A percentile compares a stretch with the other conserved stretches of the same genome.
These are phyloP conservation scores for Cyphomyrus plagiostoma DNA, from an alignment of 2,113 vertebrate species.

Conservation along the genomic window DNA sequence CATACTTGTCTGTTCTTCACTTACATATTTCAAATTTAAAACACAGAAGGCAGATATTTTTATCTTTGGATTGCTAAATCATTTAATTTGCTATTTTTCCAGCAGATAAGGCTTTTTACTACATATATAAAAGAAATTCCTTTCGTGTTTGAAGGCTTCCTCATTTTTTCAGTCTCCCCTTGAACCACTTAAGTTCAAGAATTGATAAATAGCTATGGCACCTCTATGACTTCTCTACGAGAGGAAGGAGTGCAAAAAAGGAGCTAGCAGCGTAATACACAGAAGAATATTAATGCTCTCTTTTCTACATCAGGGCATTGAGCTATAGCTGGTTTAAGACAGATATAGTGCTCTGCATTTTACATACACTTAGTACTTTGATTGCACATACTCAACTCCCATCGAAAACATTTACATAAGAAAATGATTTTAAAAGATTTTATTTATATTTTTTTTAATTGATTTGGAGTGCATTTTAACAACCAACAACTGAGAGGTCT, in stretches of 20 bases:
- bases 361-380: neutral
- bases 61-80: neutral
- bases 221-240: neutral
- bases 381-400: neutral
- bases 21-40: neutral
- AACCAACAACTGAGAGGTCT: neutral
- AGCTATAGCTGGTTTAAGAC: neutral
- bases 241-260: neutral
- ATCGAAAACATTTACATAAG: neutral
- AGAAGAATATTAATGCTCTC: neutral
- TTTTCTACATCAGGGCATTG: neutral
- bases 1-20: neutral
- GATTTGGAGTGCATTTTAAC: neutral
- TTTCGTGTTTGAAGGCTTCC: neutral
- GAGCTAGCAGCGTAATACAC: neutral
- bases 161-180: neutral
- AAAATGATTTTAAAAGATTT: neutral
- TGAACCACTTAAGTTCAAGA: neutral
- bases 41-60: neutral
- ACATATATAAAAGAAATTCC: neutral
- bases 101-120: neutral
- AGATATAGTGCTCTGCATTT: neutral
- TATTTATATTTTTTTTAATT: neutral
- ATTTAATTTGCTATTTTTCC: neutral
- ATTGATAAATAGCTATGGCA: conserved; percentile 8